Base-by-base conservation (phyloP, 1,140 invertebrate genomes). In the Cecropterus lyciades region DNA sequence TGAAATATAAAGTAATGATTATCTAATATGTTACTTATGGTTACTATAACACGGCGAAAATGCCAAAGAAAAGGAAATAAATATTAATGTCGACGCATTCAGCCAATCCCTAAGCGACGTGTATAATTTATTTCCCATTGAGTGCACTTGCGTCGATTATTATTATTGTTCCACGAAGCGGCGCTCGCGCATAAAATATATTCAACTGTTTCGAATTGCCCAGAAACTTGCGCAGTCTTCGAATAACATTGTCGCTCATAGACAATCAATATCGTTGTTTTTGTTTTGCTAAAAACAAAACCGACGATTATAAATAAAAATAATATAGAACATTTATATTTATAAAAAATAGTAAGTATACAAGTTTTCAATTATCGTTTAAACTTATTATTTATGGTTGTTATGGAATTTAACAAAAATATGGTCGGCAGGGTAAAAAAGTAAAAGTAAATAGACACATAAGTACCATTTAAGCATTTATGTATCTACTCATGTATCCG, bases 81-180 rank as follows among this genome's bases (percentile, higher is more conserved):
- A 52, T 53, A 37, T 60, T 45, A 15, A 20, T 67, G 49, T 64
- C 52, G 52, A 57, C 33, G 49, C 16, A 13, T 48, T 1, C 15
- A 9, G 13, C 45, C 20, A 79, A 77, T 64, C 83, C 57, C 75
- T 82, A 77, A 48, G 69, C 67, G 64, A 57, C 77, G 66, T 75
- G 80, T 84, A 80, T 89, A 88, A 89, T 90, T 90, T 90, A 90
- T 90, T 83, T 90, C 79, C 82, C 85, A 88, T 90, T 90, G 71
- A 82, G 76, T 75, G 77, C 80, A 84, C 73, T 80, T 73, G 73
- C 70, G 77, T 76, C 80, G 84, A 88, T 89, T 82, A 86, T 89
- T 88, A 88, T 88, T 88, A 90, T 90, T 85, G 84, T 90, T 87
- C 82, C 75, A 70, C 79, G 85, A 87, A 88, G 53, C 72, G 67